These are phyloP conservation scores for Petrocephalus schoutedeni DNA, from an alignment of 2,797 vertebrate genomes.

Conservation along the genomic window DNA sequence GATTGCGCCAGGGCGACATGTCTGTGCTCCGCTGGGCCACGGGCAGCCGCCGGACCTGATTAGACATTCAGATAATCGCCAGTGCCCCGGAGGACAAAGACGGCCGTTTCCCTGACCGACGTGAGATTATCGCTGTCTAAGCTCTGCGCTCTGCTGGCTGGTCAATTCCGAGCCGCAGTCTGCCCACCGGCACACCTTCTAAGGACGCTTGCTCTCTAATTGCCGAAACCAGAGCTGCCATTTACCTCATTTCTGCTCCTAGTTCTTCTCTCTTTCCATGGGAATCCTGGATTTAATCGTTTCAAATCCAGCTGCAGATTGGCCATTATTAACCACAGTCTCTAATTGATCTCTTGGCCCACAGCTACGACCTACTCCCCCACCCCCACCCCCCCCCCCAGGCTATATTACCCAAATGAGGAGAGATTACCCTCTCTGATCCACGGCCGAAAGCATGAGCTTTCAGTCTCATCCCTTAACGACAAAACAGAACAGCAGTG, in stretches of 20 bases:
- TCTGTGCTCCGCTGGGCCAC: background rate
- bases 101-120: background rate
- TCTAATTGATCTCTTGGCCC: background rate
- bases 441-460: background rate
- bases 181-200: background rate
- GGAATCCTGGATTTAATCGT: background rate
- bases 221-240: background rate
- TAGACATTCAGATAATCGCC: slow-evolving; percentile 5
- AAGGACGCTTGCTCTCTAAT: background rate
- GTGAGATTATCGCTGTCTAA: background rate
- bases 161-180: background rate
- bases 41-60: background rate
- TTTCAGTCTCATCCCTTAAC: background rate
- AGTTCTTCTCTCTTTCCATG: background rate
- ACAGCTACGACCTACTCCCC: background rate
- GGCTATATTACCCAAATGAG: slow-evolving; percentile 3
- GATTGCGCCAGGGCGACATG: background rate
- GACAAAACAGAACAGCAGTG: background rate
- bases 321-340: background rate
- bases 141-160: background rate
- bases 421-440: slow-evolving; percentile 13
- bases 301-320: background rate
- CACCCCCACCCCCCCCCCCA: no score
- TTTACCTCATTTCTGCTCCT: background rate
- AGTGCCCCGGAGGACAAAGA: background rate